Evolutionary conservation across 2,888 invertebrate genomes (phyloP), one percentile per base, ranked within the genome.

Genomic region (Enoplolaimus lenunculus): DNA sequence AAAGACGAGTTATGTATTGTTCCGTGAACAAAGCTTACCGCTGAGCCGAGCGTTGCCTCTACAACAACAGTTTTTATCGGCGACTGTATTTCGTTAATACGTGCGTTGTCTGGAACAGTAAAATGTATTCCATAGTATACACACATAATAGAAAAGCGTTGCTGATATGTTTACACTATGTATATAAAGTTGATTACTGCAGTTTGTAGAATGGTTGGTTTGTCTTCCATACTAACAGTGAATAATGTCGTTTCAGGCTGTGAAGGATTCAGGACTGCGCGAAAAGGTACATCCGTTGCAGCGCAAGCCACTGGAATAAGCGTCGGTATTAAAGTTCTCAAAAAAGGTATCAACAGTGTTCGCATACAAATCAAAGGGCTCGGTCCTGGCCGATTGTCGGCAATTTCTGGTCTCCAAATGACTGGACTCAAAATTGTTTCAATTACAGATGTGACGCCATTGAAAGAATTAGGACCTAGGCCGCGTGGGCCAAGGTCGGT

Each of bases 241-340:
- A n/a, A n/a, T n/a, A n/a, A n/a, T n/a, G n/a, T n/a, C n/a, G n/a
- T 62, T 70, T 89, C 91, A 83, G 93, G 94, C 0, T 85, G 88
- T 76, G 94, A 94, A 81, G 95, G 95, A 2, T 97, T 93, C 79
- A 93, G 92, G 82, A 91, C 94, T 81, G 88, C 93, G 0, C 88
- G 89, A 76, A 95, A 95, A 82, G 94, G 94, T 73, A 95, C 95
- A 1, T 94, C 93, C 80, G 89, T 95, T 77, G 95, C 95, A 59
- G 95, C 93, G 1, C 94, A 97, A 83, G 90, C 93, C 16, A 90
- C 93, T 31, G 94, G 91, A 31, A 87, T 93, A 70, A 87, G 85
- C 71, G 83, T 93, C 76, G 88, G 89, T 75, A 83, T 84, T 72
- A 71, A 77, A 59, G 73, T 78, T 30, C 74, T 33, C 13, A 2